Evolutionary conservation across 2,113 vertebrate genomes (phyloP), one percentile per base, ranked within the genome.

Genomic region (Salvator merianae): DNA sequence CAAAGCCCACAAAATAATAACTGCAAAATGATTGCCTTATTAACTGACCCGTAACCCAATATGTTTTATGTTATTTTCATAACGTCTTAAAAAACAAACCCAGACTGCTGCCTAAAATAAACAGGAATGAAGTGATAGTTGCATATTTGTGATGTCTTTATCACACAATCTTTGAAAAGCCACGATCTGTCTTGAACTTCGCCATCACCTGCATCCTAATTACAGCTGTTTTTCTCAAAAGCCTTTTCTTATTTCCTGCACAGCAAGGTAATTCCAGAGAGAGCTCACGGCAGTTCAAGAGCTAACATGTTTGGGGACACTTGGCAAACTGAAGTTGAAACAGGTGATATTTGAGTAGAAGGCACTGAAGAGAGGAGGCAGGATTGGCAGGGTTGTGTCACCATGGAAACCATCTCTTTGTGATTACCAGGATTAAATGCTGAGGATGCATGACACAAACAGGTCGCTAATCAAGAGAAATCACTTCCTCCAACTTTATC

Each of bases 321-420:
- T 88, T 92, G 86, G 86, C 84, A 92, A 93, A 93, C 88, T 92
- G 83, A 91, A 92, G 82, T 76, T 84, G 84, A 91, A 91, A 80
- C 79, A 93, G 89, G 90, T 93, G 92, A 85, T 91, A 91, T 93
- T 94, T 94, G 91, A 91, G 90, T 68, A 90, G 85, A 92, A 86
- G 4, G 47, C 72, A 87, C 73, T 90, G 88, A 91, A 89, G 82
- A 92, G 89, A 70, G 38, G 50, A 83, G 87, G 24, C 76, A 79
- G 90, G 89, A 83, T 43, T 83, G 89, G 87, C 86, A 93, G 30
- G 66, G 28, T 85, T 82, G 40, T 0, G 82, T 94, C 92, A 86
- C 89, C 88, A 86, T 92, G 88, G 86, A 77, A 94, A 94, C 92
- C 88, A 90, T 74, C 85, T 77, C 70, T 88, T 59, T 73, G 77